Base-by-base conservation (phyloP, 1,140 invertebrate species). In the Spodoptera litura region DNA sequence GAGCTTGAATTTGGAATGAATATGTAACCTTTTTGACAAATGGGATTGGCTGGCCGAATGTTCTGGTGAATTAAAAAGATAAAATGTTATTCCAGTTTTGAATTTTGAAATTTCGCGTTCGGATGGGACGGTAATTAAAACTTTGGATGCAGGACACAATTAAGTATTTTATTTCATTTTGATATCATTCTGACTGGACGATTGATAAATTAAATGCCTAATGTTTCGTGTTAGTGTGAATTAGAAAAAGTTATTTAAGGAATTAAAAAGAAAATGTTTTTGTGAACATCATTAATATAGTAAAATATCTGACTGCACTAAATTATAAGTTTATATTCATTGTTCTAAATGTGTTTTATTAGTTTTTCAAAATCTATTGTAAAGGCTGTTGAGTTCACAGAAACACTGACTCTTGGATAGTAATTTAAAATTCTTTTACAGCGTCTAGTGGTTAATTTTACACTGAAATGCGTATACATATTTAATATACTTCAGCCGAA, bases 361-460 rank as follows among this genome's bases (percentile, higher is more conserved):
- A 20, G 20, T 20, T 20, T 20, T 20, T 20, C 20, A 20, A 1
- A 20, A 20, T 20, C 20, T 20, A 20, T 31, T 31, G 4, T 5
- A 31, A 31, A 31, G 0, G 31, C 31, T 31, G 38, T 44, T 44
- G 6, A 25, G 3, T 27, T 25, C 55, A 25, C 38, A 5, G 38
- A 44, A 44, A 44, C 38, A 44, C 4, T 58, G 20, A 56, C 75
- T 38, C 6, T 49, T 73, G 82, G 76, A 72, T 74, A 79, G 62
- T 83, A 82, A 88, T 87, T 85, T 82, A 78, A 84, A 86, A 87
- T 86, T 85, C 85, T 81, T 81, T 75, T 74, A 81, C 80, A 68
- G 61, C 53, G 27, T 27, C 55, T 58, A 66, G 71, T 80, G 78
- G 82, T 84, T 80, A 82, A 82, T 84, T 80, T 82, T 78, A 76